Base-by-base conservation (phyloP, 2,797 vertebrate genomes). In the Syngnathus acus region DNA sequence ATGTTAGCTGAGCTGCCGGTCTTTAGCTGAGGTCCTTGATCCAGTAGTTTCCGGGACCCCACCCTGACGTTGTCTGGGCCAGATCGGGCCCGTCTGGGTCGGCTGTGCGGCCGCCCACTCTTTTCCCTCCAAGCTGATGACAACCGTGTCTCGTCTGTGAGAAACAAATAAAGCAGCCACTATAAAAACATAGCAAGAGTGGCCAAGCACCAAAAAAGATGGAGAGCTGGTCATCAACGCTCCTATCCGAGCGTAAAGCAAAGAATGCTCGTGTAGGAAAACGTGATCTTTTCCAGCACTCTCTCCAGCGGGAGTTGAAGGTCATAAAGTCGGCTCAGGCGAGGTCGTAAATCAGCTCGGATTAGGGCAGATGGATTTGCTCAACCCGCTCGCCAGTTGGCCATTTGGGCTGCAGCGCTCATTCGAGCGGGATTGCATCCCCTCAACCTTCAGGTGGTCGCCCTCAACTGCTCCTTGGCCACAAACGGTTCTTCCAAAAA, bases 81-180 rank as follows among this genome's bases (percentile, higher is more conserved):
- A 10, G 64, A 62, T 32, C 63, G 23, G 58, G 16, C 53, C 26
- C 57, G 77, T 83, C 74, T 83, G 75, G 32, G 65, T 69, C 68
- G 72, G 73, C 59, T 61, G 69, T 72, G 48, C 10, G 69, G 59
- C 77, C 82, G 26, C 86, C 86, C 83, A 81, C 84, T 75, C 76
- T 62, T 84, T 85, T 80, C 73, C 82, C 79, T 82, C 65, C 72
- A 66, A 66, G 66, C 72, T 71, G 71, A 79, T 78, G 83, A 85
- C 73, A 78, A 74, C 74, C 55, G 55, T 58, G 79, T 80, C 80
- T 81, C 74, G 78, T 65, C 73, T 79, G 62, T 72, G 74, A 79
- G 59, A 64, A 75, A 67, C 69, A 68, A 14, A 26, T 32, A 63
- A 63, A 66, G 66, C 38, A 51, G 68, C 62, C 50, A 60, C 21